Base-by-base conservation (phyloP, 2,797 vertebrate species). In the Eleutherodactylus coqui region DNA sequence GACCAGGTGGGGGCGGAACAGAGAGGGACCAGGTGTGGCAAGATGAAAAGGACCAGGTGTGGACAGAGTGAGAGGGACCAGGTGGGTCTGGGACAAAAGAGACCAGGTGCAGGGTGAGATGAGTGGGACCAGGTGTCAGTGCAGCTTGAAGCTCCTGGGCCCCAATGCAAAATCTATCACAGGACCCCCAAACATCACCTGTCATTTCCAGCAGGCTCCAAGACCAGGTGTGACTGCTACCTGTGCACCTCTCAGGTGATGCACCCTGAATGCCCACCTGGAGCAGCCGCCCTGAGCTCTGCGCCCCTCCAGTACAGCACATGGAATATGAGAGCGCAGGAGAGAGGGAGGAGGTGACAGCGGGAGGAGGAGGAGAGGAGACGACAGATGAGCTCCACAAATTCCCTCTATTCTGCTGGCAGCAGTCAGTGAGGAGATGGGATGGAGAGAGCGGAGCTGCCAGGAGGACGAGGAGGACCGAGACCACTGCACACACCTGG, bases 361-460 rank as follows among this genome's bases (percentile, higher is more conserved):
- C 14, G 16, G 1, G 19, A 45, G 43, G 38, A 43, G 27, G 36
- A 21, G 38, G n/a, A 21, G 49, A 58, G 70, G 75, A 76, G 75
- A 53, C 41, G 4, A 21, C 45, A 53, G 27, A 32, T 7, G 14
- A 73, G 70, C 34, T 41, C 19, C 8, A 41, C 67, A 70, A 11
- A 41, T 70, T 75, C 72, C 9, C 45, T 49, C 17, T 75, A 75
- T 49, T 47, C 32, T 47, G n/a, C 43, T 16, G 43, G 43, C 41
- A 75, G 72, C 73, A 19, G 29, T 7, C 45, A 36, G 73, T 34
- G 73, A 76, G 32, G 73, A 75, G 73, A 75, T 75, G 72, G 72
- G 67, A 70, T 70, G 69, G 3, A 73, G 38, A 73, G 9, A 73
- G 11, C 6, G 1, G 27, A 51, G 45, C 9, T 1, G 34, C 38